These are phyloP conservation scores for Agapornis canus DNA, from an alignment of 2,797 vertebrate species.

Conservation along the genomic window DNA sequence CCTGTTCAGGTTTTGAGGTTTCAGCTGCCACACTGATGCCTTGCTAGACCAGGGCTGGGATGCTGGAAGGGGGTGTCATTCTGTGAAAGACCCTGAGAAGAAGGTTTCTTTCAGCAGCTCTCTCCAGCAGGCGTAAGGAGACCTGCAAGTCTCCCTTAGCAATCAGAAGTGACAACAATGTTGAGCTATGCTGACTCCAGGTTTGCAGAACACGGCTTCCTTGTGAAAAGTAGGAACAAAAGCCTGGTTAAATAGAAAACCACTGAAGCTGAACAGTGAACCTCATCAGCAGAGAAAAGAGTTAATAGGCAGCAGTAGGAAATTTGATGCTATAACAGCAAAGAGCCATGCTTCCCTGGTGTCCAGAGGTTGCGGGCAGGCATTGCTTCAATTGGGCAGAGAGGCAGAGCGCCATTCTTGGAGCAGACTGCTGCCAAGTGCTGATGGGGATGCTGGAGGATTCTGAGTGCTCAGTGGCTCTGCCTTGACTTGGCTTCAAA, in stretches of 20 bases:
- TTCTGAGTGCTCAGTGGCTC: not conserved
- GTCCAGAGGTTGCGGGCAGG: not conserved
- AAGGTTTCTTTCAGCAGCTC: not conserved
- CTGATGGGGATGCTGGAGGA: not conserved
- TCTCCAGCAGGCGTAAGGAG: not conserved
- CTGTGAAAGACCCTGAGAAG: not conserved
- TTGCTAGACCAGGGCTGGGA: not conserved
- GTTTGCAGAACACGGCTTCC: not conserved
- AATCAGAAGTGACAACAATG: fast-evolving
- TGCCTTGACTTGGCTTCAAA: not conserved
- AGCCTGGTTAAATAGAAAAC: not conserved
- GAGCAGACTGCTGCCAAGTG: not conserved
- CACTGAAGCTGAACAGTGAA: not conserved
- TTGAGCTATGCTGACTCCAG: not conserved
- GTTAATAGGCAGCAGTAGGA: not conserved
- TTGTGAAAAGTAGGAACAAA: not conserved
- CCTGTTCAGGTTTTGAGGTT: not conserved
- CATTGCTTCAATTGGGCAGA: fast-evolving
- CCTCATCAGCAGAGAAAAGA: not conserved
- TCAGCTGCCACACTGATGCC: not conserved
- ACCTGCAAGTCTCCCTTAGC: not conserved
- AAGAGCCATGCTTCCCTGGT: not conserved
- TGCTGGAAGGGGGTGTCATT: not conserved
- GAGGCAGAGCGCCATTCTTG: not conserved
- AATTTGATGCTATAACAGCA: not conserved